A percentile compares a stretch with the other conserved stretches of the same genome.
phyloP scores from a whole-genome alignment of 2,797 vertebrate genomes.

The Hemibagrus guttatus region DNA sequence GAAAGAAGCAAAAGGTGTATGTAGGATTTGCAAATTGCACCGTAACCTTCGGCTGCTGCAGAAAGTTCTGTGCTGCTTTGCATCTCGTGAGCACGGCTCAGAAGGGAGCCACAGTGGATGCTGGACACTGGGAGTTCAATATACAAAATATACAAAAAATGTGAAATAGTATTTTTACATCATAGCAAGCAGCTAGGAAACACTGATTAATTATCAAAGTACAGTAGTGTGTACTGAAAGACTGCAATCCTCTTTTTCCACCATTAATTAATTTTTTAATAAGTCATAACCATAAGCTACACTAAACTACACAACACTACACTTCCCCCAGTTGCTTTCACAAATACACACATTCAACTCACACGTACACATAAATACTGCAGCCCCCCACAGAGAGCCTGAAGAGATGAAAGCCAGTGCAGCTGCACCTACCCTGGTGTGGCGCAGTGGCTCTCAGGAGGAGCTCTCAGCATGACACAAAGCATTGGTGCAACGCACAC shows the following conservation, averaged over 20 bases:
- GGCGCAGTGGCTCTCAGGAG: constrained; percentile 66
- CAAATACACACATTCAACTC: constrained; percentile 46
- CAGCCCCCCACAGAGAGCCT: constrained; percentile 50
- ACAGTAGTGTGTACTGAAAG: constrained; percentile 16
- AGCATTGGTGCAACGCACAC: constrained; percentile 45
- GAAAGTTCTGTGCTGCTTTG: constrained; percentile 60
- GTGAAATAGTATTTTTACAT: neutral
- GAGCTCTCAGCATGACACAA: constrained; percentile 59
- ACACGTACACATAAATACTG: constrained; percentile 52
- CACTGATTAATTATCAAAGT: constrained; percentile 13
- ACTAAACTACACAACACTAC: constrained; percentile 19
- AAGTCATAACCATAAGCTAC: constrained; percentile 45
- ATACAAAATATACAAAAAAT: neutral
- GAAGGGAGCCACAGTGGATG: constrained; percentile 33
- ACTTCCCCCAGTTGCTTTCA: constrained; percentile 34
- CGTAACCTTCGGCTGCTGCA: constrained; percentile 72
- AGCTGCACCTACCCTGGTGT: constrained; percentile 65
- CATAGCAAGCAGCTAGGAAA: constrained; percentile 13
- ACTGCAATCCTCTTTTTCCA: constrained; percentile 21
- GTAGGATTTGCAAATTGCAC: constrained; percentile 73
- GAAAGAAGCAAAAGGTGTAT: constrained; percentile 72
- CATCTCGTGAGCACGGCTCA: constrained; percentile 40
- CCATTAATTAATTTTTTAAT: constrained; percentile 22
- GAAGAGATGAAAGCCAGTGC: constrained; percentile 66
- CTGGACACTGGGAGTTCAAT: constrained; percentile 15